These are phyloP conservation scores for Melanaphis sacchari DNA, from an alignment of 1,140 invertebrate genomes.

Conservation along the genomic window DNA sequence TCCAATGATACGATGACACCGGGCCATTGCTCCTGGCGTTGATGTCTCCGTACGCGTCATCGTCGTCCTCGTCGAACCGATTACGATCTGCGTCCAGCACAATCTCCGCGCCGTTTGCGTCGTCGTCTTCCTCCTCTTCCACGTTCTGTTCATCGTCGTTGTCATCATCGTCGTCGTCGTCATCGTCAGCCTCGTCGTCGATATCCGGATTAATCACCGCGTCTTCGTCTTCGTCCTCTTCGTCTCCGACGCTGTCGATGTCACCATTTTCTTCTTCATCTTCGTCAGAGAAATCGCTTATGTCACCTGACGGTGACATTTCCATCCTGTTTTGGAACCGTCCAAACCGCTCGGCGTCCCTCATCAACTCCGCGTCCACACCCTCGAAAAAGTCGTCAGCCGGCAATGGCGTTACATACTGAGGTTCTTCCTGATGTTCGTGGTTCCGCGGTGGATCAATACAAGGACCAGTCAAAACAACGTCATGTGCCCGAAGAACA, in stretches of 20 bases:
- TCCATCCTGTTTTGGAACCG: neutral
- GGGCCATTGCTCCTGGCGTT: neutral
- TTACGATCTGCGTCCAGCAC: neutral
- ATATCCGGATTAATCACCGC: neutral
- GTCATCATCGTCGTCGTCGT: neutral
- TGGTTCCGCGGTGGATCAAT: neutral
- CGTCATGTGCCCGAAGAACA: neutral
- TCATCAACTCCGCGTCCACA: conserved; percentile 41
- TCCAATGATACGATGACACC: conserved; percentile 30
- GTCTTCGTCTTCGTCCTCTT: neutral
- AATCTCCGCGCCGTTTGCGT: neutral
- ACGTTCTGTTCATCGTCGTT: neutral
- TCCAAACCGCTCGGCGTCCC: neutral
- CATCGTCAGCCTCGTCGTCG: neutral
- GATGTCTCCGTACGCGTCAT: neutral
- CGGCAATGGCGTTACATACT: conserved; percentile 40
- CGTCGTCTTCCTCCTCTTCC: conserved; percentile 22
- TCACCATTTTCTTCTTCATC: neutral
- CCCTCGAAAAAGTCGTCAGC: conserved; percentile 32
- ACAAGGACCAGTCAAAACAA: too few relatives aligned
- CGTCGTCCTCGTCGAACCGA: conserved; percentile 24
- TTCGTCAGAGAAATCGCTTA: neutral
- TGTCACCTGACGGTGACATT: neutral
- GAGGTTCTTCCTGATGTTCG: conserved; percentile 1
- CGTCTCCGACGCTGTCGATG: neutral